Conservation (phyloP, 2,888 invertebrate genomes). For the Caenorhabditis japonica region DNA sequence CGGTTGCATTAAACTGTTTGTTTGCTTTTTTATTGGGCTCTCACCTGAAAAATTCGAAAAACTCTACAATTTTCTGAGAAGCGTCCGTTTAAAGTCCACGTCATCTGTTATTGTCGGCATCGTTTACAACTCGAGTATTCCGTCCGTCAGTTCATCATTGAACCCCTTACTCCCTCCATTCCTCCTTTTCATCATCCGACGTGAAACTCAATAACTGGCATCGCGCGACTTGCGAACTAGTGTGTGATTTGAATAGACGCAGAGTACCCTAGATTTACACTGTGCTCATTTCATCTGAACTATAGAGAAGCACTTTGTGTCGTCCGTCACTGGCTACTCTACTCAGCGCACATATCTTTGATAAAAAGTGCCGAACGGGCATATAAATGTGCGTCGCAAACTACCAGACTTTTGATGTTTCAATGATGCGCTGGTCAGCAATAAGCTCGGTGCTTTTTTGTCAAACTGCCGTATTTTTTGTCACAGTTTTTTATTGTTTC, state of each 20-base stretch:
- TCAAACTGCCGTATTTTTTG: too few relatives aligned
- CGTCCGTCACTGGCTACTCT: constrained; percentile 37
- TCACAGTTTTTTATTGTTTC: too few relatives aligned
- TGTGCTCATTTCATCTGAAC: constrained; percentile 20
- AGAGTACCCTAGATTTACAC: constrained; percentile 26
- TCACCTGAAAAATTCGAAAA: too few relatives aligned
- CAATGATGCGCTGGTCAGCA: too few relatives aligned
- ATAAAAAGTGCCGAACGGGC: constrained; percentile 35
- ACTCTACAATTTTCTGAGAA: too few relatives aligned
- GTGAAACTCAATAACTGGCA: constrained; percentile 36
- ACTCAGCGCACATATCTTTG: constrained; percentile 27
- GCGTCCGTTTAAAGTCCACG: too few relatives aligned
- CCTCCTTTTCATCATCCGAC: constrained; percentile 9
- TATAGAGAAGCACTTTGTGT: constrained; percentile 34
- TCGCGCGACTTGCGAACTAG: constrained; percentile 11
- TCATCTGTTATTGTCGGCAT: constrained; percentile 21
- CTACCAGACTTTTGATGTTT: too few relatives aligned
- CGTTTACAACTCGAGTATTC: neutral
- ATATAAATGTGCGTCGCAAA: too few relatives aligned
- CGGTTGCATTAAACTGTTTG: too few relatives aligned
- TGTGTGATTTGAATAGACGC: constrained; percentile 11
- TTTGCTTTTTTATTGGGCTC: too few relatives aligned
- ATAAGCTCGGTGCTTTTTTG: too few relatives aligned
- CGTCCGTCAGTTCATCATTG: constrained; percentile 18
- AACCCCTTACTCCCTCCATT: constrained; percentile 16